A percentile compares a stretch with the other conserved stretches of the same genome.
Evolutionary conservation across 2,113 vertebrate species (phyloP).

Genomic region (Mandrillus leucophaeus): DNA sequence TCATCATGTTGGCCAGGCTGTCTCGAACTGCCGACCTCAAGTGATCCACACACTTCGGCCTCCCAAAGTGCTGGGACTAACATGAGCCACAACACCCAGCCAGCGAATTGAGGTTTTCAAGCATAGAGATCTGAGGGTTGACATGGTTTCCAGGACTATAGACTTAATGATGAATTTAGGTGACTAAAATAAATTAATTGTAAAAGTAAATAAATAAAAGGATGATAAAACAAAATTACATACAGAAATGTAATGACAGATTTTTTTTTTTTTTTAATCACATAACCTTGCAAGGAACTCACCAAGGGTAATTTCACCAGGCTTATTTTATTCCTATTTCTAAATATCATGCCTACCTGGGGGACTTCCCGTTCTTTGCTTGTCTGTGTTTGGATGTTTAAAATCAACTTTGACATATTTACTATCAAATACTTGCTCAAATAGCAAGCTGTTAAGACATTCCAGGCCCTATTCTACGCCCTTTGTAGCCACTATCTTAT

Average conservation of each 20-base stretch:
- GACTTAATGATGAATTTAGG: background rate
- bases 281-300: background rate
- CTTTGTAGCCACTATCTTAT: background rate
- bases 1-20: too few relatives aligned
- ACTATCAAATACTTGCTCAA: constrained; percentile 17
- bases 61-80: too few relatives aligned
- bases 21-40: too few relatives aligned
- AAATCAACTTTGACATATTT: background rate
- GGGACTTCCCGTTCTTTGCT: background rate
- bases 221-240: background rate
- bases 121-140: background rate
- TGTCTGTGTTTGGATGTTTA: background rate
- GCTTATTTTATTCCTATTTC: background rate
- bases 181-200: background rate
- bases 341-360: background rate
- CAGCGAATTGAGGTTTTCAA: background rate
- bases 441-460: background rate
- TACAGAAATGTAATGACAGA: background rate
- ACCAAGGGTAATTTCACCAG: background rate
- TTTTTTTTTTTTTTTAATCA: background rate
- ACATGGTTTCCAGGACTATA: background rate
- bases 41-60: too few relatives aligned
- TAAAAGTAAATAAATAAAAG: background rate
- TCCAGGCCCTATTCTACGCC: background rate
- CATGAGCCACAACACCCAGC: too few relatives aligned